These are phyloP conservation scores for Gadus chalcogrammus DNA, from an alignment of 2,113 vertebrate species.

Conservation along the genomic window DNA sequence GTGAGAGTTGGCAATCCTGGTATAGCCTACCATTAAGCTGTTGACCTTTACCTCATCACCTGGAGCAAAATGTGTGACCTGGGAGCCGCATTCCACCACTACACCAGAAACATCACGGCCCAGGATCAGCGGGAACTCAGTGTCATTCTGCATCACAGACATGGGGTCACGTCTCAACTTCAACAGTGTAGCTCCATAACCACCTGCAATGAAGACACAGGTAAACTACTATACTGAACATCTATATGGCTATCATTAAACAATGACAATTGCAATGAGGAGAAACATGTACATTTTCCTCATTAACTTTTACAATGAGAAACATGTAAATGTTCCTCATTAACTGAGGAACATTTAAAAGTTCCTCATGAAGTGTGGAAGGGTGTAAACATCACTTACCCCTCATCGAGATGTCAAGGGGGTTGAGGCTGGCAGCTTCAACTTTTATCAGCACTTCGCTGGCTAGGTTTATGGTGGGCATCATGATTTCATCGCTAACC, in stretches of 20 bases:
- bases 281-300: too few relatives aligned
- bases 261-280: too few relatives aligned
- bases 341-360: too few relatives aligned
- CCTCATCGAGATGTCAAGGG: slow-evolving; percentile 90
- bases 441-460: slow-evolving; percentile 88
- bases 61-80: slow-evolving; percentile 83
- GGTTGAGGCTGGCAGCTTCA: slow-evolving; percentile 87
- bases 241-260: neutral
- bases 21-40: neutral
- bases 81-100: slow-evolving; percentile 87
- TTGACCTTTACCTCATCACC: slow-evolving; percentile 82
- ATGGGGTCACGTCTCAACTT: slow-evolving; percentile 84
- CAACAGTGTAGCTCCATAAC: slow-evolving; percentile 83
- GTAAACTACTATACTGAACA: too few relatives aligned
- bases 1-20: neutral
- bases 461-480: slow-evolving; percentile 77
- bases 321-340: too few relatives aligned
- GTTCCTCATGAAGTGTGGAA: too few relatives aligned
- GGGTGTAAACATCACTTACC: slow-evolving; percentile 72
- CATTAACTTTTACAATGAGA: too few relatives aligned
- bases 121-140: slow-evolving; percentile 87
- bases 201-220: slow-evolving; percentile 66
- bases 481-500: slow-evolving; percentile 70
- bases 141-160: slow-evolving; percentile 60
- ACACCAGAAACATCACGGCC: slow-evolving; percentile 91